A percentile compares a stretch with the other conserved stretches of the same genome.
phyloP scores from a whole-genome alignment of 2,888 invertebrate species.

The Diarsia rubi region DNA sequence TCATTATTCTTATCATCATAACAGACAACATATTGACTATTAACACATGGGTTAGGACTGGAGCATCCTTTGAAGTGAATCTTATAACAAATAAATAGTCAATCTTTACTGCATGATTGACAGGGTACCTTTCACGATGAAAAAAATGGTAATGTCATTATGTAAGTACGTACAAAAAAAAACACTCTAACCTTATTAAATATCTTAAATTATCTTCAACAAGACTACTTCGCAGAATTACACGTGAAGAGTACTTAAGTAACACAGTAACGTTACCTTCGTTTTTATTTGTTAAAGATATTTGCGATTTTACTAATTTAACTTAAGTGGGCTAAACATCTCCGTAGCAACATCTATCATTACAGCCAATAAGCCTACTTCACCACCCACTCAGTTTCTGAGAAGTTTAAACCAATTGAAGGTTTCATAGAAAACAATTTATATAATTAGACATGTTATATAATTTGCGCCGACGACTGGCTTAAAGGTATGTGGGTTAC shows the following conservation, averaged over 20 bases:
- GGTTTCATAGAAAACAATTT: slow-evolving; percentile 59
- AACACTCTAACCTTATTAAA: not conserved
- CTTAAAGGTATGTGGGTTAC: slow-evolving; percentile 55
- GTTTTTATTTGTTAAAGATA: slow-evolving; percentile 9
- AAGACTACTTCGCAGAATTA: not conserved
- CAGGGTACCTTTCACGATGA: not conserved
- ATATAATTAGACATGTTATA: slow-evolving; percentile 50
- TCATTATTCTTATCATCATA: slow-evolving; percentile 14
- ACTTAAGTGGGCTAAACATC: not conserved
- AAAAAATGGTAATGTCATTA: not conserved
- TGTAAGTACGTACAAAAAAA: not conserved
- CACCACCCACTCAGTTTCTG: slow-evolving; percentile 33
- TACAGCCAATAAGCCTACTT: slow-evolving; percentile 23
- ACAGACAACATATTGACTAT: slow-evolving; percentile 29
- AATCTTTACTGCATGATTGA: no score
- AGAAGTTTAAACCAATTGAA: slow-evolving; percentile 47
- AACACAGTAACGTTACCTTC: not conserved
- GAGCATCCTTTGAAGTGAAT: slow-evolving; percentile 20
- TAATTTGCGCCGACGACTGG: slow-evolving; percentile 23
- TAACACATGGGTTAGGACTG: slow-evolving; percentile 4
- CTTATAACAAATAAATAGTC: not conserved
- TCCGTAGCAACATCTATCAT: slow-evolving; percentile 11
- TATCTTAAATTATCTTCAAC: not conserved
- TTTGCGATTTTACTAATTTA: slow-evolving; percentile 6
- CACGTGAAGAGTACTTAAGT: not conserved